Base-by-base conservation (phyloP, 2,888 invertebrate genomes). In the Laothoe populi region DNA sequence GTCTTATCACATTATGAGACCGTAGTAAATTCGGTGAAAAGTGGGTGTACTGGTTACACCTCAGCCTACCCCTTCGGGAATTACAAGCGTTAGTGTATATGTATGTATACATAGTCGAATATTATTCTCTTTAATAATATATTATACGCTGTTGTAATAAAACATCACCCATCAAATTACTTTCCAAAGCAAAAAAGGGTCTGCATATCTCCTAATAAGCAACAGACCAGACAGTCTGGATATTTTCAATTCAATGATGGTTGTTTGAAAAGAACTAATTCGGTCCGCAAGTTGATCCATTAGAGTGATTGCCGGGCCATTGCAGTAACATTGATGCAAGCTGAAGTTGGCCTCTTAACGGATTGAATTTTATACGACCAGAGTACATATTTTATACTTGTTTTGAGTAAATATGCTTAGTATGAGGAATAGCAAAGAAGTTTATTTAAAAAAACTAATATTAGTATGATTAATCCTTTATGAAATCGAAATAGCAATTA, bases 261-360 rank as follows among this genome's bases (percentile, higher is more conserved):
- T 82, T 82, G 69, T 88, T 86, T 87, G 84, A 81, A 87, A 87
- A 87, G 85, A 88, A 87, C 87, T 88, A 90, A 90, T 90, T 89
- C 81, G 80, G 81, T 83, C 81, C 84, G 82, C 76, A 75, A 84
- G 76, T 78, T 82, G 83, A 86, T 84, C 82, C 80, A 90, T 90
- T 90, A 90, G 85, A 86, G 84, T 88, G 88, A 90, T 90, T 90
- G 90, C 87, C 76, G 78, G 78, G 75, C 83, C 81, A 79, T 72
- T 70, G 73, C 68, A 68, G 71, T 71, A 31, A 59, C 75, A 71
- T 70, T 82, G 84, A 84, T 84, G 82, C 80, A 77, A 79, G 79
- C 78, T 77, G 80, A 82, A 81, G 78, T 79, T 74, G 73, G 77
- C 81, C 89, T 88, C 86, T 87, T 89, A 89, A 84, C 83, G 84